phyloP scores from a whole-genome alignment of 2,113 vertebrate species.

The Labeo rohita region DNA sequence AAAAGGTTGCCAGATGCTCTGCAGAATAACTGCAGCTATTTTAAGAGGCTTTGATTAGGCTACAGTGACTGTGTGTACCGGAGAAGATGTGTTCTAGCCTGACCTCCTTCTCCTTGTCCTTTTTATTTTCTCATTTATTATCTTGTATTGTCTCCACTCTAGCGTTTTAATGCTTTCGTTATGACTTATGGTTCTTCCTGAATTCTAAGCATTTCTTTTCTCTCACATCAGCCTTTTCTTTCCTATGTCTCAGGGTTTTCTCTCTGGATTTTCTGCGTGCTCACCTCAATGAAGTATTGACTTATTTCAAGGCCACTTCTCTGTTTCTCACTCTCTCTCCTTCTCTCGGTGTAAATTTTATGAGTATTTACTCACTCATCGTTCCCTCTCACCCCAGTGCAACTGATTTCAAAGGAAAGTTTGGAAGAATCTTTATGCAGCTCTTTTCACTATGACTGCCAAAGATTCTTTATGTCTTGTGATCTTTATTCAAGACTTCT shows the following conservation, averaged over 20 bases:
- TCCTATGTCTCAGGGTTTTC: background rate
- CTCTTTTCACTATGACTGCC: background rate
- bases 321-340: background rate
- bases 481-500: background rate
- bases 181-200: background rate
- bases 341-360: background rate
- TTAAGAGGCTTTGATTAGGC: constrained; percentile 32
- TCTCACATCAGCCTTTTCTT: constrained; percentile 13
- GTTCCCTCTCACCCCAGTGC: background rate
- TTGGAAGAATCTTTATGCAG: background rate
- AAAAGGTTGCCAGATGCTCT: constrained; percentile 18
- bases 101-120: background rate
- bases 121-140: background rate
- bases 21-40: constrained; percentile 16
- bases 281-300: constrained; percentile 71
- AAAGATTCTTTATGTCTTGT: background rate
- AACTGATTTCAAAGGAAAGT: too few relatives aligned
- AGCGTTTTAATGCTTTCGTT: background rate
- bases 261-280: background rate
- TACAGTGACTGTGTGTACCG: background rate
- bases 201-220: constrained; percentile 1
- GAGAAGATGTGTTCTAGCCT: constrained; percentile 3
- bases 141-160: background rate
- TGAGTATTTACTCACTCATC: background rate
- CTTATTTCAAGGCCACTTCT: constrained; percentile 49